Evolutionary conservation across 1,140 invertebrate species (phyloP).

Genomic region (Hormaphis cornu): DNA sequence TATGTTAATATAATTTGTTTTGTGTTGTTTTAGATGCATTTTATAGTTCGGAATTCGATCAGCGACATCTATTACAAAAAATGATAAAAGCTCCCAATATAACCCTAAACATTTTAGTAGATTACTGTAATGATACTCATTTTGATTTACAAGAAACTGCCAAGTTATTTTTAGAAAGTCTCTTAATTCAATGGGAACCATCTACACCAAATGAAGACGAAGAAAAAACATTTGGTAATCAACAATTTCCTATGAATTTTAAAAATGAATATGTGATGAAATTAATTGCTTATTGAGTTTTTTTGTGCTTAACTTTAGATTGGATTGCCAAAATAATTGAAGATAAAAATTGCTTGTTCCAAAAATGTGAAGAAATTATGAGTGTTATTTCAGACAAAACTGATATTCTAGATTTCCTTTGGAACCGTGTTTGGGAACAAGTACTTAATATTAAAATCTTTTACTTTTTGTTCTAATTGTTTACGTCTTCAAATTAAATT

Average conservation of each 20-base stretch:
- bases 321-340: slow-evolving; percentile 26
- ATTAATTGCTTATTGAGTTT: slow-evolving; percentile 28
- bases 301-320: background rate
- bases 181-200: slow-evolving; percentile 43
- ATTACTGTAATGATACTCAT: slow-evolving; percentile 42
- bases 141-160: slow-evolving; percentile 42
- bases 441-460: background rate
- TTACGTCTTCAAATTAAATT: too few relatives aligned
- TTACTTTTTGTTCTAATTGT: slow-evolving; percentile 1
- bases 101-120: slow-evolving; percentile 39
- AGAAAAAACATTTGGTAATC: slow-evolving; percentile 28
- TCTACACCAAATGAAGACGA: slow-evolving; percentile 35
- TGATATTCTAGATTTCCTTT: slow-evolving; percentile 36
- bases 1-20: background rate
- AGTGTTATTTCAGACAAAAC: slow-evolving; percentile 39
- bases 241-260: slow-evolving; percentile 1
- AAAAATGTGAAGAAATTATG: slow-evolving; percentile 39
- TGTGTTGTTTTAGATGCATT: slow-evolving; percentile 34
- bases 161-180: slow-evolving; percentile 41
- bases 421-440: slow-evolving; percentile 20
- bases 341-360: slow-evolving; percentile 34
- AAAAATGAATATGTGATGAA: slow-evolving; percentile 37
- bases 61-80: slow-evolving; percentile 40
- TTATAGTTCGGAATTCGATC: slow-evolving; percentile 38
- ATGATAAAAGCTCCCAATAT: slow-evolving; percentile 38